Conservation (phyloP, 2,797 vertebrate genomes). For the Acipenser oxyrinchus region DNA sequence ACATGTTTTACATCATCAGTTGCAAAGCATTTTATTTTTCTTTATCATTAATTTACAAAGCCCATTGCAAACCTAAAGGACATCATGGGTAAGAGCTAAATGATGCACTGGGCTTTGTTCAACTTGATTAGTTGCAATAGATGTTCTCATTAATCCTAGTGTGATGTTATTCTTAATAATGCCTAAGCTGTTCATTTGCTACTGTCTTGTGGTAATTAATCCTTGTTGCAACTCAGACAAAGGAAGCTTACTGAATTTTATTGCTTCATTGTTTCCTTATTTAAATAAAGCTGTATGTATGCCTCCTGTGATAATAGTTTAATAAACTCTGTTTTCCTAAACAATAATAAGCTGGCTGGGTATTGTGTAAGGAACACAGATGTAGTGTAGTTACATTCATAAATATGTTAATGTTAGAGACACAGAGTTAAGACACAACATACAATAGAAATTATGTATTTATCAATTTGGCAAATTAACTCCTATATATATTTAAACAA, state of each 20-base stretch:
- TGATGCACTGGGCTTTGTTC: slow-evolving; percentile 66
- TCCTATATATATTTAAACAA: too few species aligned
- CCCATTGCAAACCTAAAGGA: slow-evolving; percentile 41
- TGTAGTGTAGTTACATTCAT: not conserved
- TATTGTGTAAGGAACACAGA: not conserved
- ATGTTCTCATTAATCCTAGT: slow-evolving; percentile 68
- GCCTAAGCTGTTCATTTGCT: slow-evolving; percentile 65
- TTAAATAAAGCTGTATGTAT: slow-evolving; percentile 29
- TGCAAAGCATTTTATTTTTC: slow-evolving; percentile 32
- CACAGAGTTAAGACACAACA: not conserved
- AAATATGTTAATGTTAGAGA: not conserved
- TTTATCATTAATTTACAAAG: slow-evolving; percentile 32
- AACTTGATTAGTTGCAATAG: slow-evolving; percentile 63
- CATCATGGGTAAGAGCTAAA: slow-evolving; percentile 47
- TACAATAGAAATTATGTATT: too few species aligned
- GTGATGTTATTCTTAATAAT: slow-evolving; percentile 67
- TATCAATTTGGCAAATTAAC: too few species aligned
- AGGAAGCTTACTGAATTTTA: slow-evolving; percentile 45
- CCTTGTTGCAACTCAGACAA: slow-evolving; percentile 43
- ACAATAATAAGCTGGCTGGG: slow-evolving; percentile 11
- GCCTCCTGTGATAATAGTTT: slow-evolving; percentile 15
- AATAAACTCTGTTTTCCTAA: slow-evolving; percentile 21
- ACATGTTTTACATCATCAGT: slow-evolving; percentile 19
- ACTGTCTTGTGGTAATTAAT: slow-evolving; percentile 61
- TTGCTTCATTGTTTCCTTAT: slow-evolving; percentile 34